Percentiles rank a stretch among this genome's conserved stretches.
Evolutionary conservation across 2,888 invertebrate genomes (phyloP).

Genomic region (Agrochola lychnidis): DNA sequence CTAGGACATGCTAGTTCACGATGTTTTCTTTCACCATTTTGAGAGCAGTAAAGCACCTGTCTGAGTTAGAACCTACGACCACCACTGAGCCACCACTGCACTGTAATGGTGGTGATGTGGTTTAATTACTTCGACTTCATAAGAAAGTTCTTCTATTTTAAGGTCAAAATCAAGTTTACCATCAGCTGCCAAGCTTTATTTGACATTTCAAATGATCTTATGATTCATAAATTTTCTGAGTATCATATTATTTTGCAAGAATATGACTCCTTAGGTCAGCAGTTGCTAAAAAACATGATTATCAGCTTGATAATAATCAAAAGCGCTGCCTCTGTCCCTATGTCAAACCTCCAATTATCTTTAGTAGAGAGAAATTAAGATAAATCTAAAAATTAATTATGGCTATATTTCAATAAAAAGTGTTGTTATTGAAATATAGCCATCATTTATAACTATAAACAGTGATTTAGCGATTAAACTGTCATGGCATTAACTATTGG

Average conservation of each 20-base stretch:
- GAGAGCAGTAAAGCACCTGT: too few relatives aligned
- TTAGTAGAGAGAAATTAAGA: not conserved
- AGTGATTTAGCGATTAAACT: not conserved
- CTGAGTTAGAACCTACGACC: too few relatives aligned
- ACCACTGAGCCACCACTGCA: too few relatives aligned
- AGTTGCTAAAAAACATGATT: too few relatives aligned
- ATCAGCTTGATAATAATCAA: not conserved
- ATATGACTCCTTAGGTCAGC: too few relatives aligned
- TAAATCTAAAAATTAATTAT: not conserved
- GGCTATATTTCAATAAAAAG: not conserved
- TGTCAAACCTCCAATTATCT: too few relatives aligned
- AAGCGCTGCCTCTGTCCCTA: too few relatives aligned
- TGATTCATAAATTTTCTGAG: not conserved
- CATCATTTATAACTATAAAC: not conserved
- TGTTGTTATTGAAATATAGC: not conserved
- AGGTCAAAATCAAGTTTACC: not conserved
- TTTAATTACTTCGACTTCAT: too few relatives aligned
- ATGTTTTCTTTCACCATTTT: too few relatives aligned
- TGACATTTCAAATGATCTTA: not conserved
- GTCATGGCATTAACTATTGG: not conserved
- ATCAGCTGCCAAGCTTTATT: not conserved
- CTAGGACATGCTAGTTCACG: too few relatives aligned
- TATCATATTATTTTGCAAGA: not conserved
- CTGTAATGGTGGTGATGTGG: too few relatives aligned
- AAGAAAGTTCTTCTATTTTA: not conserved